These are phyloP conservation scores for Smittia aterrima DNA, from an alignment of 2,888 invertebrate species.

Conservation along the genomic window DNA sequence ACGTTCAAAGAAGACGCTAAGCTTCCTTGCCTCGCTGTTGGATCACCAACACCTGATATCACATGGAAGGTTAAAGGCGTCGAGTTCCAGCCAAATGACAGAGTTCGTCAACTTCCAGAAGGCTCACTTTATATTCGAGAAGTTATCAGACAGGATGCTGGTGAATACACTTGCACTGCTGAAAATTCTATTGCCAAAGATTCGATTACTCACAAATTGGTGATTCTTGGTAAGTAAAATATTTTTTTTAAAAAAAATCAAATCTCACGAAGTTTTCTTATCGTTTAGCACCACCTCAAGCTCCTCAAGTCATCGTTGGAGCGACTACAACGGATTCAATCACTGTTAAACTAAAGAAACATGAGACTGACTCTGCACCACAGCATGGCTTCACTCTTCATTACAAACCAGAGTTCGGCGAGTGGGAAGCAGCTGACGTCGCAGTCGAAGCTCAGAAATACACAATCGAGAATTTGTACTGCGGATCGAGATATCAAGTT, in stretches of 20 bases:
- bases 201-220: slow-evolving; percentile 83
- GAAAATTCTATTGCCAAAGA: slow-evolving; percentile 92
- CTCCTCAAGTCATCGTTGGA: slow-evolving; percentile 70
- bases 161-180: slow-evolving; percentile 91
- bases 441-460: slow-evolving; percentile 76
- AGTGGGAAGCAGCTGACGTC: slow-evolving; percentile 86
- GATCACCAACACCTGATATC: slow-evolving; percentile 74
- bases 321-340: slow-evolving; percentile 74
- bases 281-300: slow-evolving; percentile 67
- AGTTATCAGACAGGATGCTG: slow-evolving; percentile 85
- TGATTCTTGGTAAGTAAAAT: slow-evolving; percentile 69
- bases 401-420: slow-evolving; percentile 92
- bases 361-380: slow-evolving; percentile 79
- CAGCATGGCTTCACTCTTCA: slow-evolving; percentile 88
- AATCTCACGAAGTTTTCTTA: background rate
- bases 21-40: slow-evolving; percentile 87
- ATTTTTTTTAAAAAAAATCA: background rate
- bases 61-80: slow-evolving; percentile 64
- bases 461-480: slow-evolving; percentile 82
- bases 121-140: slow-evolving; percentile 89
- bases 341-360: slow-evolving; percentile 69
- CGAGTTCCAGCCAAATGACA: slow-evolving; percentile 74
- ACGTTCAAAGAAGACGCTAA: slow-evolving; percentile 90
- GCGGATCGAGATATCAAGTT: slow-evolving; percentile 91
- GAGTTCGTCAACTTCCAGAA: slow-evolving; percentile 80